Conservation (phyloP, 2,888 invertebrate genomes). For the Unio delphinus region DNA sequence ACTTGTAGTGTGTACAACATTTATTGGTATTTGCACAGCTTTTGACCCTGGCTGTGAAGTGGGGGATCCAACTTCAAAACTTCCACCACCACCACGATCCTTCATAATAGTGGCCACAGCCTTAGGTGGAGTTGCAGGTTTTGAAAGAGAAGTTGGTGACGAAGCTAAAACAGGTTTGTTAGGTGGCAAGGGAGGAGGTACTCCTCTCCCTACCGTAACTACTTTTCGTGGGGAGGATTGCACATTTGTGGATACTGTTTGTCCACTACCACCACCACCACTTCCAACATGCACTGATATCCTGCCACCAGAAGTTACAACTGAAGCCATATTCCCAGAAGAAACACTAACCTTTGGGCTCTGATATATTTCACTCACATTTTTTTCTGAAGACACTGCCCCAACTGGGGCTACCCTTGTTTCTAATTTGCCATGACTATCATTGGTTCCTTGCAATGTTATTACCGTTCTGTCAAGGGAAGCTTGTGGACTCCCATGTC, state of each 20-base stretch:
- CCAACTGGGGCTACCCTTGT: slow-evolving; percentile 46
- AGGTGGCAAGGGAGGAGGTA: slow-evolving; percentile 68
- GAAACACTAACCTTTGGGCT: slow-evolving; percentile 25
- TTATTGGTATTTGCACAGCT: slow-evolving; percentile 61
- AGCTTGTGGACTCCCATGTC: slow-evolving; percentile 34
- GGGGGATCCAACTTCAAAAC: slow-evolving; percentile 12
- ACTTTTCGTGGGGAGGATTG: slow-evolving; percentile 42
- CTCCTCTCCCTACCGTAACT: slow-evolving; percentile 53
- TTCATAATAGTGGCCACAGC: slow-evolving; percentile 52
- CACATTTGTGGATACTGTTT: slow-evolving; percentile 14
- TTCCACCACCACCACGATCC: slow-evolving; percentile 40
- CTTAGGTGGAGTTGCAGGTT: slow-evolving; percentile 57
- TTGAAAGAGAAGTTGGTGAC: slow-evolving; percentile 31
- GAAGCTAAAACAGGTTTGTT: slow-evolving; percentile 65
- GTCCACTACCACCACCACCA: slow-evolving; percentile 22
- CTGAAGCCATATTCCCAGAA: slow-evolving; percentile 32
- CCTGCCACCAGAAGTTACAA: slow-evolving; percentile 54
- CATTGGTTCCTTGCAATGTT: slow-evolving; percentile 14
- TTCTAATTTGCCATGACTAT: slow-evolving; percentile 27
- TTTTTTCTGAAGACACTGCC: slow-evolving; percentile 36
- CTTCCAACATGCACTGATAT: slow-evolving; percentile 59
- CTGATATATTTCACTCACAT: slow-evolving; percentile 22
- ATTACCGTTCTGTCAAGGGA: slow-evolving; percentile 30
- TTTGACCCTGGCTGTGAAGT: slow-evolving; percentile 22
- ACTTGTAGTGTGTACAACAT: slow-evolving; percentile 49